Base-by-base conservation (phyloP, 35 echinoderm and acorn worm genomes). In the Eucidaris tribuloides region DNA sequence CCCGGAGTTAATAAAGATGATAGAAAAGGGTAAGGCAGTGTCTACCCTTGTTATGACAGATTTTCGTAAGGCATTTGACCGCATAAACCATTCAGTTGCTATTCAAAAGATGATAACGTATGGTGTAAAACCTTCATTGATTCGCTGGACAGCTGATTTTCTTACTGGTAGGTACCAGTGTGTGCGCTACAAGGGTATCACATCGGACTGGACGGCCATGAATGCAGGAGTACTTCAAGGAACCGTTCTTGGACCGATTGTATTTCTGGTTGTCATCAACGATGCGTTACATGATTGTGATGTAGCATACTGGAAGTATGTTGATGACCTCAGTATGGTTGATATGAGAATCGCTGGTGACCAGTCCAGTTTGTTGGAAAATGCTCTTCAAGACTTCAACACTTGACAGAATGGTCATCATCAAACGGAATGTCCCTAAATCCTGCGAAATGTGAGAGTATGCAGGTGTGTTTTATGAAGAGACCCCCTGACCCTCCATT, bases 301-400 rank as follows among this genome's bases (percentile, higher is more conserved):
- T 5, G 25, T 63, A n/a, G 25, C 83, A 36, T 77, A 25, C 29
- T 90, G 81, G 88, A 90, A 90, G 43, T 90, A 90, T 90, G 88
- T 84, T 31, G 88, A 90, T 90, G 88, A 90, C 50, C 46, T 90
- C 27, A 83, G 65, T 0, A 19, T 83, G 43, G 80, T 42, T 84
- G 88, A 90, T 29, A 83, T 55, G 24, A 22, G 66, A 17, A 46
- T 72, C 37, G 65, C 61, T 13, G 65, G 37, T 28, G 23, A 46
- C 25, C 62, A 83, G 19, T 25, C 61, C 2, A 58, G 22, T 83
- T 6, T 55, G 3, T 55, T 89, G 41, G 80, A 89, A 83, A 37
- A 3, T 28, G 58, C 36, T 32, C 49, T 86, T 19, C 70, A 86
- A n/a, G n/a, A n/a, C n/a, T n/a, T n/a, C n/a, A n/a, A 18, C 4